Base-by-base conservation (phyloP, 2,888 invertebrate genomes). In the Diarsia dahlii region DNA sequence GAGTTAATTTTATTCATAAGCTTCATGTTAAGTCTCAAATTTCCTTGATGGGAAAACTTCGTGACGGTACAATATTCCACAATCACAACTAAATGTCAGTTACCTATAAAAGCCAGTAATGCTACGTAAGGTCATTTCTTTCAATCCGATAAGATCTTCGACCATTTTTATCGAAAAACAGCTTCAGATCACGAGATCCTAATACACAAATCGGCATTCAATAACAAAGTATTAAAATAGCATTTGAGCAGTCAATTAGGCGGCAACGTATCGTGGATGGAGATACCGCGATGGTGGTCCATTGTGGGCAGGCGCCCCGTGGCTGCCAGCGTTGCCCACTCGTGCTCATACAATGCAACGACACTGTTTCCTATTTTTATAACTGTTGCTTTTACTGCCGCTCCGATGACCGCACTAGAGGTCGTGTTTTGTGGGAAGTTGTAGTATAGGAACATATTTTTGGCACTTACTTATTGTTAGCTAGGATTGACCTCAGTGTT, bases 181-280 rank as follows among this genome's bases (percentile, higher is more conserved):
- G 73, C 69, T 81, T 75, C 74, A 76, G 73, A 88, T 74, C 73
- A 82, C 75, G 82, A 84, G 84, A 80, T 76, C 71, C n/a, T 81
- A 84, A 85, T 88, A 80, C 58, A 80, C 72, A 88, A 90, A 91
- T 92, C 89, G 80, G 89, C 88, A 91, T 92, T 92, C 91, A 95
- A 94, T 95, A 95, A 94, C 91, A 92, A 94, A 93, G 93, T 95
- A 96, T 96, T 95, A 95, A 94, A 95, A 94, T 94, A 94, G 92
- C 93, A 91, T 95, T 96, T 96, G 95, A 96, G 95, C 91, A 95
- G 94, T 96, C 96, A 96, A 96, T 96, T 96, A 95, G 94, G 96
- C 95, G 95, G 94, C 91, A 94, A 94, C 92, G 93, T 95, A 95
- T 95, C 94, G 95, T 93, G 94, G 95, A 95, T 95, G 95, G 94